Evolutionary conservation across 2,888 invertebrate genomes (phyloP).

Genomic region (Pecten maximus): DNA sequence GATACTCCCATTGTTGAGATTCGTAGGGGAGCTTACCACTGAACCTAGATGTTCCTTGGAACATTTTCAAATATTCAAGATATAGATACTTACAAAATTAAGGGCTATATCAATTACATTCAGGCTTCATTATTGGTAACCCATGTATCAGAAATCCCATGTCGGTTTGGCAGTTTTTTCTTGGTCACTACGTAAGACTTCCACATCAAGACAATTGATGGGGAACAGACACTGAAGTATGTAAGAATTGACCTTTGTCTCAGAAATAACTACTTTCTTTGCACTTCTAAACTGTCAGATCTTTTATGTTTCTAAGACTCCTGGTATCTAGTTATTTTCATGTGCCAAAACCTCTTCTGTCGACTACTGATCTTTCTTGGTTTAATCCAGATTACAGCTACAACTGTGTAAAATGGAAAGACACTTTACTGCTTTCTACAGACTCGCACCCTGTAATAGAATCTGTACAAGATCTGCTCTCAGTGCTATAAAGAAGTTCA

Average conservation of each 20-base stretch:
- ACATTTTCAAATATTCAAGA: not conserved
- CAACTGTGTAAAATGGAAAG: not conserved
- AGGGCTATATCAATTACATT: not conserved
- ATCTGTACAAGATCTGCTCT: not conserved
- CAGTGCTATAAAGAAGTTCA: no score
- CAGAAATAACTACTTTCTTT: not conserved
- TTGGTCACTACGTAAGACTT: not conserved
- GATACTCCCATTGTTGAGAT: not conserved
- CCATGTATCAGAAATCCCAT: not conserved
- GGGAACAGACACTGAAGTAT: not conserved
- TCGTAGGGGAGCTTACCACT: not conserved
- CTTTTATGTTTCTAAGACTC: not conserved
- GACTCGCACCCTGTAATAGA: not conserved
- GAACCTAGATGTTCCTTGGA: not conserved
- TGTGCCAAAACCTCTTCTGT: not conserved
- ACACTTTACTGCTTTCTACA: not conserved
- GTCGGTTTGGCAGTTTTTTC: not conserved
- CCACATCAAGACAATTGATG: not conserved
- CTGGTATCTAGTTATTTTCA: not conserved
- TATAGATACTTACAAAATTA: not conserved
- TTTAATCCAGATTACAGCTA: not conserved
- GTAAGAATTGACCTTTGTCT: not conserved
- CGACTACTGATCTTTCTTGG: no score
- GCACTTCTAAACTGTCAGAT: not conserved
- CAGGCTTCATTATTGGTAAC: not conserved